Conservation (phyloP, 1,140 invertebrate species). For the Bombus waltoni region DNA sequence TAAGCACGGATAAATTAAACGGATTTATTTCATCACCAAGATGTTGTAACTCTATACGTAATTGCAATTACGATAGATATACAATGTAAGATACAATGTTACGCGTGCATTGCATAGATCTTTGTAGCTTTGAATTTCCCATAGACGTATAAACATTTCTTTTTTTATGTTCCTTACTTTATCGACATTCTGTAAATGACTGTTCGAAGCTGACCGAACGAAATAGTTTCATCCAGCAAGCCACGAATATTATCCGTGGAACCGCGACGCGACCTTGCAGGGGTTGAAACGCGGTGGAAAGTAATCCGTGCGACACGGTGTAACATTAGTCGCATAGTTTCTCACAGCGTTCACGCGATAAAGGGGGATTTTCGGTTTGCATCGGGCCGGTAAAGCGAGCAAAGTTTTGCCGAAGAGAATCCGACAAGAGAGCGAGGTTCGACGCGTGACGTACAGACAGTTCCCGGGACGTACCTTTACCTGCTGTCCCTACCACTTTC, state of each 20-base stretch:
- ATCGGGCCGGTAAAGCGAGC: not conserved
- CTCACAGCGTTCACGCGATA: not conserved
- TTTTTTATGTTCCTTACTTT: no score
- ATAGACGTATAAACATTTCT: no score
- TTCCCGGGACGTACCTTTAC: constrained; percentile 34
- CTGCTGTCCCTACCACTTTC: constrained; percentile 49
- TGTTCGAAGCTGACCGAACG: no score
- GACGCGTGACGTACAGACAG: not conserved
- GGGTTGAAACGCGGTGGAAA: not conserved
- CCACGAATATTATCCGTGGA: not conserved
- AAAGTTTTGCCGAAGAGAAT: constrained; percentile 56
- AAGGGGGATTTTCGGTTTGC: not conserved
- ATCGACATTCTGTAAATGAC: no score
- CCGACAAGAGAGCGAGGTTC: constrained; percentile 38
- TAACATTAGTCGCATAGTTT: not conserved
- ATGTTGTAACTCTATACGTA: not conserved
- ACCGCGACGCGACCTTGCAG: not conserved
- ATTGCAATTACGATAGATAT: not conserved
- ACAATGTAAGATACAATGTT: not conserved
- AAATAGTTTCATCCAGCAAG: not conserved
- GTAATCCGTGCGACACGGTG: not conserved
- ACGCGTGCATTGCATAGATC: no score
- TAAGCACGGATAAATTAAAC: not conserved
- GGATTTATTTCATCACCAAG: not conserved
- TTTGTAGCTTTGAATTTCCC: no score